Base-by-base conservation (phyloP, 2,113 vertebrate species). In the Saguinus midas region DNA sequence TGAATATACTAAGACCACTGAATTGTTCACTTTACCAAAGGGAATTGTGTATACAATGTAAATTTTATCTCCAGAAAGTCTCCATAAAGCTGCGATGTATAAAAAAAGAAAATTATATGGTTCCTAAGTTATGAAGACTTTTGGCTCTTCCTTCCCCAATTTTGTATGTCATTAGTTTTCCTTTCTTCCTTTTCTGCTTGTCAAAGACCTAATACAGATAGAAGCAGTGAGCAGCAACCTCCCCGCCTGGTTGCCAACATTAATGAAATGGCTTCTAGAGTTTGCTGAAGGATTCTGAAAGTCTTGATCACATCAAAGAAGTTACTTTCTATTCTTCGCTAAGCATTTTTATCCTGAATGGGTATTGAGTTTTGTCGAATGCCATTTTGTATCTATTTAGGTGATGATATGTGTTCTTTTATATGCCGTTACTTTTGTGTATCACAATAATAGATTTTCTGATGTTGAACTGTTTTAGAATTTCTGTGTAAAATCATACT, bases 21-120 rank as follows among this genome's bases (percentile, higher is more conserved):
- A 20, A 14, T n/a, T 7, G 10, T 13, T 37, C 35, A 0, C 64
- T 16, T 48, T 8, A 45, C 64, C 37, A 2, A 43, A 23, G 58
- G 2, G 83, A 61, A 18, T 4, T 23, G 25, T 13, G 1, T 0
- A 6, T 0, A 3, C n/a, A 1, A 0, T 3, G 23, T 13, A 61
- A 48, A 43, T 61, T 9, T 23, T 0, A 3, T n/a, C 43, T 73
- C 82, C 9, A 16, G 16, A 32, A 35, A 20, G 20, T n/a, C 27
- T 64, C 82, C 9, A 21, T 11, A 70, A 21, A 35, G 40, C 32
- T 4, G 14, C 35, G 35, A 9, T 11, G 10, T 27, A 27, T 66
- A 66, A 52, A 68, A 78, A 52, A 55, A 5, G 23, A 17, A 81
- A 29, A 48, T 20, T 32, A 2, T 2, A 10, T 5, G 25, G 10